Evolutionary conservation across 2,113 vertebrate species (phyloP), one percentile per base, ranked within the genome.

Genomic region (Barnardius zonarius): DNA sequence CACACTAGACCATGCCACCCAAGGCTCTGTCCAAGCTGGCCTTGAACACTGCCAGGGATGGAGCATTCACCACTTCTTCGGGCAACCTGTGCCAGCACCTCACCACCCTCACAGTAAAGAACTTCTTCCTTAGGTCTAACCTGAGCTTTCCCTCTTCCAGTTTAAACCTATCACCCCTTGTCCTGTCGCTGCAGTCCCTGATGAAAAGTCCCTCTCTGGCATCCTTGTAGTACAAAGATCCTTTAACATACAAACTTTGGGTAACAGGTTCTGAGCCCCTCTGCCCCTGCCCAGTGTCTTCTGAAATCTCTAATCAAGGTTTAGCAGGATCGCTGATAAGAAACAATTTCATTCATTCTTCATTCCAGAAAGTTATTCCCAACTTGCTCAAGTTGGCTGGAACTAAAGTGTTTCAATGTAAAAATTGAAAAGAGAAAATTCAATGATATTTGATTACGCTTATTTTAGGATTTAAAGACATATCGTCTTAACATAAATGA

Each of bases 221-320:
- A 59, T 59, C 55, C 55, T 57, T 57, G 55, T n/a, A n/a, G 19
- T n/a, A n/a, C 31, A n/a, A 57, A 19, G 55, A n/a, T n/a, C 55
- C 13, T 51, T 17, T 48, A 49, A 37, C 1, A 4, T 7, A 61
- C 44, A 43, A 52, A 30, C 41, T 77, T 83, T 25, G 11, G 20
- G 59, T 67, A 43, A 72, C 9, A 46, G 30, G 46, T 52, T 78
- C 54, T 82, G 49, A 41, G 51, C 33, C 27, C 33, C 43, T 69
- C 31, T 0, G 1, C 37, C 49, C 33, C 17, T 2, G 0, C 22
- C 22, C 49, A 18, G 4, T 13, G 24, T 37, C 61, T 75, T 68
- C 74, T 33, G 62, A 75, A 64, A 37, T 11, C 22, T 81, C 55
- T 72, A 5, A 23, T 59, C 23, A 28, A 46, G 15, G 25, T 63